A percentile compares a stretch with the other conserved stretches of the same genome.
Evolutionary conservation across 2,888 invertebrate species (phyloP).

Genomic region (Camponotus fellah): DNA sequence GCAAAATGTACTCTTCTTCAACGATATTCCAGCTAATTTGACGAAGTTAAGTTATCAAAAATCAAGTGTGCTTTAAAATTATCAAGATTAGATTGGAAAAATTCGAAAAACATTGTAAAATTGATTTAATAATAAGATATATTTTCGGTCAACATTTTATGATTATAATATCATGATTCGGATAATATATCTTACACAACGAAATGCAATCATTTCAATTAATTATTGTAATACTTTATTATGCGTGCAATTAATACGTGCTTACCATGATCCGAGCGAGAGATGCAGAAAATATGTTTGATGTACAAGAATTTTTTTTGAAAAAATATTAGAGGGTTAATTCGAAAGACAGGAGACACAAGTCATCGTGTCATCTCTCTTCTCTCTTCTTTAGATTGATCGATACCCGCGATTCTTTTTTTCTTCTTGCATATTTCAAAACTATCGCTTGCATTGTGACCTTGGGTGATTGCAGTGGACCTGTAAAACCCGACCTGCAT

Average conservation of each 20-base stretch:
- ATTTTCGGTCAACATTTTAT: not conserved
- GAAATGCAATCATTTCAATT: not conserved
- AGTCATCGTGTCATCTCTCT: not conserved
- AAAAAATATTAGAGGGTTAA: not conserved
- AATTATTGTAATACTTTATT: not conserved
- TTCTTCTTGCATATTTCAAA: not conserved
- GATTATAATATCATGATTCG: not conserved
- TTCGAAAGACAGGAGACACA: not conserved
- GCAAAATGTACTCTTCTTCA: not conserved
- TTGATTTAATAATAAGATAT: not conserved
- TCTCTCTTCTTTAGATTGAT: not conserved
- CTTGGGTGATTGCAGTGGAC: conserved; percentile 53
- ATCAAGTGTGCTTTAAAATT: not conserved
- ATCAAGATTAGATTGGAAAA: not conserved
- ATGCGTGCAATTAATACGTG: not conserved
- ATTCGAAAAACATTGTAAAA: not conserved
- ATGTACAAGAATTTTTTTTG: conserved; percentile 4
- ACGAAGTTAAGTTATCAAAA: not conserved
- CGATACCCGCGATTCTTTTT: conserved; percentile 32
- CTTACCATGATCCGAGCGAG: conserved; percentile 31
- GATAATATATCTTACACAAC: not conserved
- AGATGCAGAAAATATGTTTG: not conserved
- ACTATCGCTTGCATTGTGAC: conserved; percentile 32
- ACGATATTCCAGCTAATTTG: not conserved
- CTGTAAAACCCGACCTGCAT: conserved; percentile 77